These are phyloP conservation scores for Isotomurus palustris DNA, from an alignment of 2,888 invertebrate species.

Conservation along the genomic window DNA sequence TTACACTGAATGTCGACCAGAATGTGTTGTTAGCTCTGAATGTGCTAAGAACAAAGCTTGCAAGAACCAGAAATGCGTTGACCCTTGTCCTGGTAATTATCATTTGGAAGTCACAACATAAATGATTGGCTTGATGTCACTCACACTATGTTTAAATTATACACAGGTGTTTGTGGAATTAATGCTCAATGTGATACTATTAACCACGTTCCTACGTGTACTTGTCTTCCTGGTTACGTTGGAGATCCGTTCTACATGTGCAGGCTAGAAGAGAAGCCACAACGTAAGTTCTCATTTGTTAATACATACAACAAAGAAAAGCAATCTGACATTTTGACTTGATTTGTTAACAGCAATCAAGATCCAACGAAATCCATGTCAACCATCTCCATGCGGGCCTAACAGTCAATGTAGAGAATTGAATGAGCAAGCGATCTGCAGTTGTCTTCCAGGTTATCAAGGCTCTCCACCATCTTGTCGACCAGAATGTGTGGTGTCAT, in stretches of 20 bases:
- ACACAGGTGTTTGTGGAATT: constrained; percentile 55
- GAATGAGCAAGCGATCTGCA: constrained; percentile 64
- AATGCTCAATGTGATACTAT: constrained; percentile 62
- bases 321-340: not conserved
- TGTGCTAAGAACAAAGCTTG: constrained; percentile 48
- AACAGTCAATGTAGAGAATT: constrained; percentile 59
- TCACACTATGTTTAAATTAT: constrained; percentile 60
- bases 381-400: constrained; percentile 62
- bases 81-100: constrained; percentile 57
- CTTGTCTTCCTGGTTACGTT: constrained; percentile 60
- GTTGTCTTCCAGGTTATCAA: constrained; percentile 57
- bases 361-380: not conserved
- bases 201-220: constrained; percentile 70
- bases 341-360: not conserved
- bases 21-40: constrained; percentile 57
- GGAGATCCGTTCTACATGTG: constrained; percentile 72
- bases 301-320: not conserved
- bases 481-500: constrained; percentile 62
- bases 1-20: constrained; percentile 71
- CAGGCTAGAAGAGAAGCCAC: constrained; percentile 22
- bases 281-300: not conserved
- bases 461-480: constrained; percentile 57
- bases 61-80: constrained; percentile 49
- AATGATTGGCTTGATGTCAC: constrained; percentile 27
- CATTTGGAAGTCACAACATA: not conserved